These are phyloP conservation scores for Ctenopoma multispine DNA, from an alignment of 2,797 vertebrate genomes.

Conservation along the genomic window DNA sequence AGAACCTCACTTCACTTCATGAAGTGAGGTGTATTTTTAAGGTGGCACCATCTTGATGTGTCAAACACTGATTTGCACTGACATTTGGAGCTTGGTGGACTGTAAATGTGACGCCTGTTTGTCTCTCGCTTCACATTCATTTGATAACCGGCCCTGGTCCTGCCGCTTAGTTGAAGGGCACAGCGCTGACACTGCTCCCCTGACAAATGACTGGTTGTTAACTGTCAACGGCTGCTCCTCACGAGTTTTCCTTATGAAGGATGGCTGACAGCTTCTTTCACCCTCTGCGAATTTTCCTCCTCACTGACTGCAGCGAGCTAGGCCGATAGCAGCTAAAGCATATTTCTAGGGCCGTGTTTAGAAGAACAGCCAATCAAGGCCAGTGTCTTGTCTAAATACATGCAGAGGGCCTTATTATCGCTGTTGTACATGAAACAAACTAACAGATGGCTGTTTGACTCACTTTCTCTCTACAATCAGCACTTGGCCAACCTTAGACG, in stretches of 20 bases:
- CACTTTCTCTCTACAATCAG: constrained; percentile 60
- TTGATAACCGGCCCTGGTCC: constrained; percentile 18
- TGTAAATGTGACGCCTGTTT: constrained; percentile 23
- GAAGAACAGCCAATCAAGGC: constrained; percentile 55
- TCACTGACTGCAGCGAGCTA: constrained; percentile 2
- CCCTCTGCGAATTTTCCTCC: constrained; percentile 30
- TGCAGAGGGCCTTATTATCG: constrained; percentile 62
- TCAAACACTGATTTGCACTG: constrained; percentile 10
- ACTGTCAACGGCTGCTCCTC: constrained; percentile 22
- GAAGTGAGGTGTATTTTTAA: background rate
- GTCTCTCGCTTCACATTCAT: constrained; percentile 28
- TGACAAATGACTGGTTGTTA: constrained; percentile 46
- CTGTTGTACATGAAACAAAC: constrained; percentile 47
- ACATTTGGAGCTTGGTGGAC: constrained; percentile 13
- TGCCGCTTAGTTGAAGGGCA: constrained; percentile 23
- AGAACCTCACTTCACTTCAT: background rate
- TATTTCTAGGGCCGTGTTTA: constrained; percentile 49
- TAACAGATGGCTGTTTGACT: constrained; percentile 66
- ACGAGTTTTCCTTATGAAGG: constrained; percentile 28
- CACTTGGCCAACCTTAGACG: constrained; percentile 45
- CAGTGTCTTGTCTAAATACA: constrained; percentile 52
- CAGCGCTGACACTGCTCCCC: constrained; percentile 41
- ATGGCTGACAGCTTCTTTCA: constrained; percentile 51
- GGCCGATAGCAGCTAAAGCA: constrained; percentile 44
- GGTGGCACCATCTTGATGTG: background rate